Conservation (phyloP, 2,888 invertebrate species). For the Bellardia pandia region DNA sequence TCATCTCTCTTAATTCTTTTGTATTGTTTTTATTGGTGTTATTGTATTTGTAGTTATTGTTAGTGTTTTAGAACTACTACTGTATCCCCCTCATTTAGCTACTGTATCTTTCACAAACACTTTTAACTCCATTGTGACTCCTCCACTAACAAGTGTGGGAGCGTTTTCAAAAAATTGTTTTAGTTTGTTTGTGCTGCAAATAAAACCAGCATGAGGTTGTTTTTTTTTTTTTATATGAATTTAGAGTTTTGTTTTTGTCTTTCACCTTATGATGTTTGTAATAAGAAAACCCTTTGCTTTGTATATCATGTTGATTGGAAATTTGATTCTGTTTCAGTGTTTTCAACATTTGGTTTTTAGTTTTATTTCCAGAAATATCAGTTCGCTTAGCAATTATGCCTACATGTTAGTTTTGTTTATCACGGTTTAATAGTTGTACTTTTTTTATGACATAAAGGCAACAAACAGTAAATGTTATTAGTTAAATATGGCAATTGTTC, state of each 20-base stretch:
- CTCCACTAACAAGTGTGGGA: slow-evolving; percentile 71
- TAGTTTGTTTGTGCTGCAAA: slow-evolving; percentile 24
- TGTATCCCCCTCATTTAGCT: slow-evolving; percentile 56
- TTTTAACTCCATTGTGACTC: slow-evolving; percentile 57
- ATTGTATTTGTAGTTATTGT: slow-evolving; percentile 7
- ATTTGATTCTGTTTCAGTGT: slow-evolving; percentile 17
- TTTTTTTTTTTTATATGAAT: slow-evolving; percentile 11
- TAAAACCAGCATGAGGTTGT: slow-evolving; percentile 69
- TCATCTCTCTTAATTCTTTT: slow-evolving; percentile 39
- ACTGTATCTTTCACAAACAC: slow-evolving; percentile 52
- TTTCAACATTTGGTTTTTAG: slow-evolving; percentile 15
- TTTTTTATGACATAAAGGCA: slow-evolving; percentile 18
- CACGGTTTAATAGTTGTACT: neutral
- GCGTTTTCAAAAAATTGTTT: slow-evolving; percentile 53
- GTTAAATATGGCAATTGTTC: neutral
- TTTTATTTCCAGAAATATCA: slow-evolving; percentile 7
- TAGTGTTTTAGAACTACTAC: slow-evolving; percentile 55
- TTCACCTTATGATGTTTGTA: slow-evolving; percentile 33
- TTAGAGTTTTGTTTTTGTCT: slow-evolving; percentile 25
- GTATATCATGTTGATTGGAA: slow-evolving; percentile 6
- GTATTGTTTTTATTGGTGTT: slow-evolving; percentile 55
- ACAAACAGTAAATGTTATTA: neutral
- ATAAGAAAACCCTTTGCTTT: slow-evolving; percentile 15
- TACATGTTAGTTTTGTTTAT: neutral
- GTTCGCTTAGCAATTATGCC: neutral